These are phyloP conservation scores for Sarcophilus harrisii DNA, from an alignment of 2,797 vertebrate genomes.

Conservation along the genomic window DNA sequence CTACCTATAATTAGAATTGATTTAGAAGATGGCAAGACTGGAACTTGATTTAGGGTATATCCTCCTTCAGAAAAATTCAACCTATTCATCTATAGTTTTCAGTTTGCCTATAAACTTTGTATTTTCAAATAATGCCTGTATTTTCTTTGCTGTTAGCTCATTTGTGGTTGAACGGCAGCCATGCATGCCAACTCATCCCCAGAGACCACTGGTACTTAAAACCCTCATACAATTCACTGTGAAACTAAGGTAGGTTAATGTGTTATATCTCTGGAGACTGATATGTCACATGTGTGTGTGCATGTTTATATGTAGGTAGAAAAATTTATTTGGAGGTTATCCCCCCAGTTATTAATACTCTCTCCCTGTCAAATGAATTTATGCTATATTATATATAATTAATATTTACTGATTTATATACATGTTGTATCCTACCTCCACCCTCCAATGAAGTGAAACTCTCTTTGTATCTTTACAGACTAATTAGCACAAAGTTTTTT, in stretches of 20 bases:
- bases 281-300: not conserved
- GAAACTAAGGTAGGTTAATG: constrained; percentile 93
- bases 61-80: constrained; percentile 42
- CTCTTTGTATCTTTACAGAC: not conserved
- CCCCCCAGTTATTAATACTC: not conserved
- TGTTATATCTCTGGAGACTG: not conserved
- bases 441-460: not conserved
- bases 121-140: constrained; percentile 40
- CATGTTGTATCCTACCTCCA: not conserved
- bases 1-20: not conserved
- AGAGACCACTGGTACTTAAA: constrained; percentile 97
- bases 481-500: not conserved
- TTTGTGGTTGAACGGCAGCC: constrained; percentile 98
- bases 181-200: constrained; percentile 97
- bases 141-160: constrained; percentile 87
- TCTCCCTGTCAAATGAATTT: not conserved
- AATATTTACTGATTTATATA: not conserved
- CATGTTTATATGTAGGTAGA: not conserved
- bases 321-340: not conserved
- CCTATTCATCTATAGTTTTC: constrained; percentile 39
- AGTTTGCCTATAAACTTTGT: constrained; percentile 22
- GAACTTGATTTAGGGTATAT: constrained; percentile 1
- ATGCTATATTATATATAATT: not conserved
- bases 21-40: constrained; percentile 10
- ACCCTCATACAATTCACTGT: constrained; percentile 97